Evolutionary conservation across 2,888 invertebrate genomes (phyloP), one percentile per base, ranked within the genome.

Genomic region (Tanypteryx hageni): DNA sequence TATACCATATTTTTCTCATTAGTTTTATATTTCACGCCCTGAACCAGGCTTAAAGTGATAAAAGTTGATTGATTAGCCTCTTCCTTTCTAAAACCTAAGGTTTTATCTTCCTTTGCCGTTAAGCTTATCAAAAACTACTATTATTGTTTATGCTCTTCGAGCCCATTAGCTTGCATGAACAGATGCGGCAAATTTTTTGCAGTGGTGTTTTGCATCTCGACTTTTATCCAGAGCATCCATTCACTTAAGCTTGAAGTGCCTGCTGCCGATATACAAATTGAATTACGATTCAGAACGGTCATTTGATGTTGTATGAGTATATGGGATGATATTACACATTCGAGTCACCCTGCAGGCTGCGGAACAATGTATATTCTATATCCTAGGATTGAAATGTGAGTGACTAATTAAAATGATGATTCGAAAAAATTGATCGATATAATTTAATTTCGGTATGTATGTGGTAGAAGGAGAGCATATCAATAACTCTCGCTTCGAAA

Each of bases 141-240:
- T 22, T 27, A 27, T 76, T 76, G 76, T 76, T 76, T 76, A 76
- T 27, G 76, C 76, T 27, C 76, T 76, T 76, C 22, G 22, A 22
- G 76, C 22, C 76, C 76, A 76, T 76, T 76, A 76, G 76, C 27
- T 76, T 76, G 76, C 27, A 76, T 18, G 76, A 22, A 27, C 76
- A 27, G 76, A 68, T 68, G n/a, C 68, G n/a, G n/a, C 68, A n/a
- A 18, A 68, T 9, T 68, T 68, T 68, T 76, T 76, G 76, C 76
- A 27, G 22, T 4, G 22, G 76, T 76, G 27, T 76, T 76, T 27
- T 27, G 11, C n/a, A n/a, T 18, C 68, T 64, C 27, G 76, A 14
- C 27, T 76, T 76, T 76, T 76, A 76, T 76, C 27, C 76, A 27
- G 27, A 27, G 9, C 22, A n/a, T 18, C 68, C 13, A 27, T 76